Conservation (phyloP, 92 coral and sea anemone species). For the Epizoanthus stellaris region DNA sequence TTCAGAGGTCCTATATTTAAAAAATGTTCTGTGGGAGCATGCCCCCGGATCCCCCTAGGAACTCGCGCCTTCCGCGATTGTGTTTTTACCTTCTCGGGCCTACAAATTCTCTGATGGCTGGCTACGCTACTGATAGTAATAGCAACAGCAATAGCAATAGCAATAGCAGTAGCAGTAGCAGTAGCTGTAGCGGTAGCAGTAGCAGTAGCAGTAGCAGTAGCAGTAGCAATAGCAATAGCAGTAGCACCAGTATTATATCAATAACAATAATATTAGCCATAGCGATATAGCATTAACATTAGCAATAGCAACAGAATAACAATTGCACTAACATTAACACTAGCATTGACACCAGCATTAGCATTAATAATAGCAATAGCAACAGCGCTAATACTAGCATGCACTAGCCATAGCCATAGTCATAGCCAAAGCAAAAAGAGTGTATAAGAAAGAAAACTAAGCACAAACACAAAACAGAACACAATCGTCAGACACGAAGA, state of each 20-base stretch:
- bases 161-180: neutral
- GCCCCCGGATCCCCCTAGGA: too few relatives aligned
- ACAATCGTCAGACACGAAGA: too few relatives aligned
- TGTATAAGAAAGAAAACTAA: neutral
- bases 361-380: neutral
- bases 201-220: neutral
- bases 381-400: neutral
- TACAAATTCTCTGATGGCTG: too few relatives aligned
- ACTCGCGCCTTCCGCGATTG: too few relatives aligned
- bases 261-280: neutral
- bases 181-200: neutral
- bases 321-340: too few relatives aligned
- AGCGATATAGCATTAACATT: neutral
- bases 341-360: neutral
- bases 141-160: too few relatives aligned
- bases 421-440: neutral
- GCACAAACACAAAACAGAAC: neutral
- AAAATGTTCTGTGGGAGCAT: too few relatives aligned
- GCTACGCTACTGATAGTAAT: too few relatives aligned
- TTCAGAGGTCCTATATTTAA: neutral
- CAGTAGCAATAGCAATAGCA: neutral
- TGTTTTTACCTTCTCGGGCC: too few relatives aligned
- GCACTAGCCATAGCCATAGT: too few relatives aligned
- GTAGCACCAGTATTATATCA: neutral
- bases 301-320: neutral